Percentiles rank a stretch among this genome's conserved stretches.
These are phyloP conservation scores for Rapana venosa DNA, from an alignment of 2,888 invertebrate species.

Conservation along the genomic window DNA sequence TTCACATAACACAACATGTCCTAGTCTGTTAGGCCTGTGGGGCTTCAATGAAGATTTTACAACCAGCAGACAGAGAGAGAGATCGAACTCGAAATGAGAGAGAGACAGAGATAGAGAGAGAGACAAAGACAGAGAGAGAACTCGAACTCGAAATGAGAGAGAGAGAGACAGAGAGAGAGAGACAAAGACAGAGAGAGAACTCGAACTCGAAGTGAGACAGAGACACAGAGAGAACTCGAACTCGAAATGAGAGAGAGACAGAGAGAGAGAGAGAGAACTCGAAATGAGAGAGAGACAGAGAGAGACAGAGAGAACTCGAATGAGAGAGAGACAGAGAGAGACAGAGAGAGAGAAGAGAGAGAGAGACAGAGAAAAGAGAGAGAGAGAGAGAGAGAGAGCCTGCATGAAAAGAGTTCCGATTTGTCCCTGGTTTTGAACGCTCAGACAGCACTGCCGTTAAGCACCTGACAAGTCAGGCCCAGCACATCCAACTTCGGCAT, in stretches of 20 bases:
- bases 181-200: not conserved
- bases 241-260: not conserved
- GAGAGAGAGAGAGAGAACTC: slow-evolving; percentile 3
- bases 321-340: slow-evolving; percentile 29
- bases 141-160: not conserved
- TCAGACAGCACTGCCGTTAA: too few species aligned
- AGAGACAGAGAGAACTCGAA: slow-evolving; percentile 18
- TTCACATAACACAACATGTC: not conserved
- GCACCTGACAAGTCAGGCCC: too few species aligned
- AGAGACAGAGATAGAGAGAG: not conserved
- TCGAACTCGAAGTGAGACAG: too few species aligned
- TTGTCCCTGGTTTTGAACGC: too few species aligned
- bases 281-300: too few species aligned
- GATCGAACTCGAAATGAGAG: not conserved
- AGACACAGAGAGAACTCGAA: not conserved
- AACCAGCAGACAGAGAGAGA: not conserved
- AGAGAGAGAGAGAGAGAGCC: slow-evolving; percentile 23
- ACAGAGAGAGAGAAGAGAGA: slow-evolving; percentile 9
- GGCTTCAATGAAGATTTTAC: not conserved
- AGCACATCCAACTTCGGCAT: too few species aligned
- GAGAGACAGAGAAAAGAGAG: not conserved
- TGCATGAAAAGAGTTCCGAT: too few species aligned
- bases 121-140: not conserved
- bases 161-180: not conserved
- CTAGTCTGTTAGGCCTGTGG: not conserved